Conservation (phyloP, 2,113 vertebrate genomes). For the Ictalurus punctatus region DNA sequence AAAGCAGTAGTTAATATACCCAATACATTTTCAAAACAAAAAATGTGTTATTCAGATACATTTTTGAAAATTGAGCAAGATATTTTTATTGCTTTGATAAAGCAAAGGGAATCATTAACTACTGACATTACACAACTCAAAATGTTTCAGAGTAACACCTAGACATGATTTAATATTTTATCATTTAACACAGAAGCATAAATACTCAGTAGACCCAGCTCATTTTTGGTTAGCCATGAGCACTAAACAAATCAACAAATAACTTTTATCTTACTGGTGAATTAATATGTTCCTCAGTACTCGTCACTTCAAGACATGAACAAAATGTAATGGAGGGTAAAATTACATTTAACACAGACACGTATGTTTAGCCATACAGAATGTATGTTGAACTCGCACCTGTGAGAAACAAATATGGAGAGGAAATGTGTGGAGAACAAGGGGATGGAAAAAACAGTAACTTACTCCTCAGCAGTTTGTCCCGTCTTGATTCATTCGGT, state of each 20-base stretch:
- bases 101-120: background rate
- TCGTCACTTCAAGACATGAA: background rate
- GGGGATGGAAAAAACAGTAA: slow-evolving; percentile 22
- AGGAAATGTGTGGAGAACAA: slow-evolving; percentile 24
- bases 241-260: background rate
- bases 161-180: background rate
- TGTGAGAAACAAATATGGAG: slow-evolving; percentile 45
- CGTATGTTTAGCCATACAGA: background rate
- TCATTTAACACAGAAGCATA: background rate
- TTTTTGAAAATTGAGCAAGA: background rate
- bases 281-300: background rate
- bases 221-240: background rate
- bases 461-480: slow-evolving; percentile 73
- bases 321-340: background rate
- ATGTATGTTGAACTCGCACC: slow-evolving; percentile 21
- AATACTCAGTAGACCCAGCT: background rate
- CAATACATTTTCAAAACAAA: background rate
- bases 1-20: background rate
- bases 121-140: background rate
- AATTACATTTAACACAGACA: background rate
- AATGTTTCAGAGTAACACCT: background rate
- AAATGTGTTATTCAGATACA: background rate
- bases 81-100: background rate
- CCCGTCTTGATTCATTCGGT: slow-evolving; percentile 73
- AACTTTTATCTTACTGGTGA: background rate